Percentiles rank a stretch among this genome's conserved stretches.
Evolutionary conservation across 2,113 vertebrate genomes (phyloP).

Genomic region (Taurulus bubalis): DNA sequence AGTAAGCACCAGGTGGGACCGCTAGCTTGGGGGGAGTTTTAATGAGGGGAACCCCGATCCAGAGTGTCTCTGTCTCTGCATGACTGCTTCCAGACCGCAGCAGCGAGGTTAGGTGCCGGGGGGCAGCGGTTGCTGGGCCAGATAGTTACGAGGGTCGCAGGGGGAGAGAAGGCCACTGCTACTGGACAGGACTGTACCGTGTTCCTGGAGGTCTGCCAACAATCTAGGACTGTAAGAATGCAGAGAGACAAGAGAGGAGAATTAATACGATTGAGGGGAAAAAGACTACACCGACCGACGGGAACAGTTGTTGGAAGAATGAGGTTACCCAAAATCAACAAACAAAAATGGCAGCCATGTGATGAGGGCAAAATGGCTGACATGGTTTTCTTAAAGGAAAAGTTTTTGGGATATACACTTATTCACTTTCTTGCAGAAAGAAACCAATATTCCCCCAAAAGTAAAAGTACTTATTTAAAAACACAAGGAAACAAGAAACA

Average conservation of each 20-base stretch:
- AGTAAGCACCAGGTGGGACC: conserved; percentile 50
- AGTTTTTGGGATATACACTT: not conserved
- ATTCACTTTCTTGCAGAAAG: not conserved
- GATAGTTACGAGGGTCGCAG: conserved; percentile 90
- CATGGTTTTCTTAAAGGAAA: not conserved
- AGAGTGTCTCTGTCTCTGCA: conserved; percentile 63
- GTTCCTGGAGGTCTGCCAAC: conserved; percentile 82
- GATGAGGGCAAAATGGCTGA: not conserved
- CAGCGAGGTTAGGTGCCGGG: conserved; percentile 83
- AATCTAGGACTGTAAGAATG: conserved; percentile 88
- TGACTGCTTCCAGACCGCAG: conserved; percentile 42
- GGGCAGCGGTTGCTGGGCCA: conserved; percentile 85
- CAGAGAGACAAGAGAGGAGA: conserved; percentile 68
- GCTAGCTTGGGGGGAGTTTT: conserved; percentile 40
- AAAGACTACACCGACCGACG: not conserved
- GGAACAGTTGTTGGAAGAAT: conserved; percentile 10
- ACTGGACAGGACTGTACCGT: conserved; percentile 82
- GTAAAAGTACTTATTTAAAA: not conserved
- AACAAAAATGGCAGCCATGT: not conserved
- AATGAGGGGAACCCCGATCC: conserved; percentile 67
- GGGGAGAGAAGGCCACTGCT: conserved; percentile 80
- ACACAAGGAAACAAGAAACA: conserved; percentile 15
- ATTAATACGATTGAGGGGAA: conserved; percentile 47
- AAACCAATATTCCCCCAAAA: conserved; percentile 5
- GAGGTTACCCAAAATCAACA: conserved; percentile 1